Conservation (phyloP, 2,113 vertebrate genomes). For the Bos taurus region DNA sequence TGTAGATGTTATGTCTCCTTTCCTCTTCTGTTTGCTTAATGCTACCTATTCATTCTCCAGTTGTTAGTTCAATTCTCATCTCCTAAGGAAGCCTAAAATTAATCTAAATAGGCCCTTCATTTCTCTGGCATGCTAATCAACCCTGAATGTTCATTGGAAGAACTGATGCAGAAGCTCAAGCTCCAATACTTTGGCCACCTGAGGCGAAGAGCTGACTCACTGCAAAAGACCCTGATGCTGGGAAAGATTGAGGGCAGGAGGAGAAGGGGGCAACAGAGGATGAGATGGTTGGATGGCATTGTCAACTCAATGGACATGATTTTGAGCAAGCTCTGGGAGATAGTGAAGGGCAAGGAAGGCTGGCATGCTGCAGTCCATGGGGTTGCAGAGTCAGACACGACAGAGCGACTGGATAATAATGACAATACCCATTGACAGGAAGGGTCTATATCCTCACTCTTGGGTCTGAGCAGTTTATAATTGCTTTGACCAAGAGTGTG, state of each 20-base stretch:
- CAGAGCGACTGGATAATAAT: accelerated
- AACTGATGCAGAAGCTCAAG: neutral
- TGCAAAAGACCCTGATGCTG: neutral
- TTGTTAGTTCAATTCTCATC: neutral
- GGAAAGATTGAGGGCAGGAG: neutral
- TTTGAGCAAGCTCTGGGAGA: neutral
- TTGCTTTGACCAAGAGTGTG: neutral
- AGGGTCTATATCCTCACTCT: neutral
- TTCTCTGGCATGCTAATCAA: neutral
- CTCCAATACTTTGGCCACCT: neutral
- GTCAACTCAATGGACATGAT: neutral
- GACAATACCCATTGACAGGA: neutral
- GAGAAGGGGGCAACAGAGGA: neutral
- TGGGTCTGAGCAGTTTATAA: neutral
- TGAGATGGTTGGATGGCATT: neutral
- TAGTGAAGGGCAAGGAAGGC: neutral
- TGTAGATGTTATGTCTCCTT: neutral
- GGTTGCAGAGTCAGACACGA: neutral
- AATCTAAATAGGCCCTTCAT: neutral
- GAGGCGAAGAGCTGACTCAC: neutral
- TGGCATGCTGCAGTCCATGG: neutral
- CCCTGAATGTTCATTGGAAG: neutral
- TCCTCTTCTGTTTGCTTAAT: neutral
- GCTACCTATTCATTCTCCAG: neutral
- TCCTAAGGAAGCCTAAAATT: neutral